A percentile compares a stretch with the other conserved stretches of the same genome.
Conservation (phyloP, 2,113 vertebrate genomes). For the Telmatochromis bifrenatus region DNA sequence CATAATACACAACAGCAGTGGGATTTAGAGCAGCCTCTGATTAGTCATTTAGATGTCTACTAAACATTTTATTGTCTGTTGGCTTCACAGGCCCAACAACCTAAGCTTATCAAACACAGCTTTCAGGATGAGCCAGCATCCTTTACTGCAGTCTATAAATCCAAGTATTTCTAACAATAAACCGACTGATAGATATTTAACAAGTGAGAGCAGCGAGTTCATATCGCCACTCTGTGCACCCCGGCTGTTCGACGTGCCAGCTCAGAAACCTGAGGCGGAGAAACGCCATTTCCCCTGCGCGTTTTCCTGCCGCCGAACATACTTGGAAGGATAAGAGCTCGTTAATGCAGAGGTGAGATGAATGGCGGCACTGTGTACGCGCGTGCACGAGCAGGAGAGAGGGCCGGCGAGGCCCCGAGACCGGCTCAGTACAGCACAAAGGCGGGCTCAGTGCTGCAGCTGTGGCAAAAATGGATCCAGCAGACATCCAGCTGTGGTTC, state of each 20-base stretch:
- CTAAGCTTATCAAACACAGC: neutral
- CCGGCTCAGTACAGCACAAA: conserved; percentile 37
- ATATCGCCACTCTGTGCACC: neutral
- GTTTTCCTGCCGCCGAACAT: conserved; percentile 36
- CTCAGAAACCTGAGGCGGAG: conserved; percentile 2
- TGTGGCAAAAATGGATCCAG: conserved; percentile 22
- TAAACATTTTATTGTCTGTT: conserved; percentile 27
- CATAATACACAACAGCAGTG: neutral
- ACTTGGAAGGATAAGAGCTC: conserved; percentile 53
- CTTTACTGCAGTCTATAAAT: conserved; percentile 17
- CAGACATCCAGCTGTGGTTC: neutral
- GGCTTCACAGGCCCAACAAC: neutral
- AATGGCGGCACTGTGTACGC: conserved; percentile 59
- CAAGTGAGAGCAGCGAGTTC: conserved; percentile 16
- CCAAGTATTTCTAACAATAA: conserved; percentile 13
- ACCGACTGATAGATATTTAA: conserved; percentile 13
- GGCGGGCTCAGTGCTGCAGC: conserved; percentile 48
- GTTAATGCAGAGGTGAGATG: conserved; percentile 64
- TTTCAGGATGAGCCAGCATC: conserved; percentile 14
- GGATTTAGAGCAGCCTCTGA: neutral
- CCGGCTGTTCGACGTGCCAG: neutral
- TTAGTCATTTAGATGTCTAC: conserved; percentile 14
- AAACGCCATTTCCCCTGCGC: neutral
- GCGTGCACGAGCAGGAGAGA: neutral
- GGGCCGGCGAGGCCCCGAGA: conserved; percentile 5